Evolutionary conservation across 2,888 invertebrate species (phyloP).

Genomic region (Chorisops tibialis): DNA sequence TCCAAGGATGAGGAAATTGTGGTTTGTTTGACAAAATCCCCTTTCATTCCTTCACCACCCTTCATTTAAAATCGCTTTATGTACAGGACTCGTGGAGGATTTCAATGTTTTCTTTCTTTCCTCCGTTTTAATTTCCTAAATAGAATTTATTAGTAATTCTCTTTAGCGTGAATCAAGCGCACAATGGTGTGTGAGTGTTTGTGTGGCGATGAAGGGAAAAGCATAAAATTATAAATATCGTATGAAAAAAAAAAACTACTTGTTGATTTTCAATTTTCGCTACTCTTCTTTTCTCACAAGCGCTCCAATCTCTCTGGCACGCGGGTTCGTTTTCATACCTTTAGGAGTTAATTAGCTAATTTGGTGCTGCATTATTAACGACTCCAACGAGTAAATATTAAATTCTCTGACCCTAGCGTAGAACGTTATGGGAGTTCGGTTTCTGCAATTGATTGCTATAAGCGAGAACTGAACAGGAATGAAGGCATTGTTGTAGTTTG

Average conservation of each 20-base stretch:
- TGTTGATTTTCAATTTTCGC: constrained; percentile 21
- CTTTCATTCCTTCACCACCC: too few species aligned
- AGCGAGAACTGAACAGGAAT: too few species aligned
- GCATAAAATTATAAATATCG: neutral
- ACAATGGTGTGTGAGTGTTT: neutral
- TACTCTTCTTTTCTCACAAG: neutral
- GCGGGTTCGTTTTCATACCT: constrained; percentile 20
- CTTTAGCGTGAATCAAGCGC: constrained; percentile 5
- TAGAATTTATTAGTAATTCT: constrained; percentile 25
- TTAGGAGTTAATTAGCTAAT: constrained; percentile 40
- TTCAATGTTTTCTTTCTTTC: constrained; percentile 4
- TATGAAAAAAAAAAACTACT: constrained; percentile 24
- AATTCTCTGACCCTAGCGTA: constrained; percentile 23
- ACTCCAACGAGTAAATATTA: constrained; percentile 24
- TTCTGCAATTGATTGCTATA: too few species aligned
- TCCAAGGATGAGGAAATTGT: neutral
- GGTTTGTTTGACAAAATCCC: neutral
- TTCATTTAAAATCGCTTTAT: constrained; percentile 22
- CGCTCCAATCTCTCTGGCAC: constrained; percentile 7
- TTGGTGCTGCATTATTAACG: constrained; percentile 39
- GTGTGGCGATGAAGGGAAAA: neutral
- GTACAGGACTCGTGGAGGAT: constrained; percentile 3
- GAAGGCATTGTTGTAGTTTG: too few species aligned
- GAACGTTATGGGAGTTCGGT: neutral
- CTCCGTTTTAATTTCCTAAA: constrained; percentile 22